Evolutionary conservation across 1,140 invertebrate genomes (phyloP).

Genomic region (Cheumatopsyche charites): DNA sequence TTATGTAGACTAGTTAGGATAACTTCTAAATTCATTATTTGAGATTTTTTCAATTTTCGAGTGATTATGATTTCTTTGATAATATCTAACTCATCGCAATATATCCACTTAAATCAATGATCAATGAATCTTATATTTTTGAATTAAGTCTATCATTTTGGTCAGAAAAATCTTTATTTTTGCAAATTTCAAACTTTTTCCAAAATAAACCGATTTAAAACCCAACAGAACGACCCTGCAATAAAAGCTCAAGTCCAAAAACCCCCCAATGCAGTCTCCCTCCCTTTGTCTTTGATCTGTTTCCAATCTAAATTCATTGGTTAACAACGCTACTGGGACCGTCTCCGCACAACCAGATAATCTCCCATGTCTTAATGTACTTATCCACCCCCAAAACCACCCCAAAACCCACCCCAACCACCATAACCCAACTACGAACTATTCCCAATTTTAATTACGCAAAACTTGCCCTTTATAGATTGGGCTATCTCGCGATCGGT

Average conservation of each 20-base stretch:
- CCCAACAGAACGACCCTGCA: constrained; percentile 10
- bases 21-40: too few relatives aligned
- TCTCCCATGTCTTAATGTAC: constrained; percentile 30
- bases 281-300: constrained; percentile 49
- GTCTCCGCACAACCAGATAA: constrained; percentile 29
- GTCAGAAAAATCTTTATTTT: too few relatives aligned
- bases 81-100: too few relatives aligned
- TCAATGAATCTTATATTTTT: too few relatives aligned
- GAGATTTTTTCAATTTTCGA: too few relatives aligned
- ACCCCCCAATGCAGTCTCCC: constrained; percentile 28
- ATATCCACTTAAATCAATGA: too few relatives aligned
- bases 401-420: too few relatives aligned
- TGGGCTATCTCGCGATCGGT: background rate
- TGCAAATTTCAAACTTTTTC: too few relatives aligned
- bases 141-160: too few relatives aligned
- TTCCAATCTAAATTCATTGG: constrained; percentile 50
- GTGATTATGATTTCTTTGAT: too few relatives aligned
- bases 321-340: constrained; percentile 44
- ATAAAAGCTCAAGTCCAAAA: constrained; percentile 27
- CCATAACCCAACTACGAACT: background rate
- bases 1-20: too few relatives aligned
- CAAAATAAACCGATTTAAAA: constrained; percentile 5
- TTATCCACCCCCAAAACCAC: background rate
- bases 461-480: background rate
- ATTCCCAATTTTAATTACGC: constrained; percentile 1